Conservation (phyloP, 2,888 invertebrate genomes). For the Ryuthela nishihirai region DNA sequence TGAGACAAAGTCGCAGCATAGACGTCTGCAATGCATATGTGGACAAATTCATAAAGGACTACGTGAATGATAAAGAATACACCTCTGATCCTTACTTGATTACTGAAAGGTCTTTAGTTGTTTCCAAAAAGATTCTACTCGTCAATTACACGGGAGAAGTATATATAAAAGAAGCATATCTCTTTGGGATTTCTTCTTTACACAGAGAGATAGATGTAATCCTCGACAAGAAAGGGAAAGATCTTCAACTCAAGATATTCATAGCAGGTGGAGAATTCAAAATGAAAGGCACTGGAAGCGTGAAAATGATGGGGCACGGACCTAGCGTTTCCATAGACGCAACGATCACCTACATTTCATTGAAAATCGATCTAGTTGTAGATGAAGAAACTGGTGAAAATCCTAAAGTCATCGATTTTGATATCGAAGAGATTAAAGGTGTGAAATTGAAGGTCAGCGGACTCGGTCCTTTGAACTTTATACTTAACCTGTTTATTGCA, state of each 20-base stretch:
- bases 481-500: conserved; percentile 11
- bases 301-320: conserved; percentile 31
- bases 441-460: conserved; percentile 17
- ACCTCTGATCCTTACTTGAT: conserved; percentile 23
- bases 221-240: conserved; percentile 17
- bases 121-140: conserved; percentile 16
- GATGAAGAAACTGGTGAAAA: conserved; percentile 7
- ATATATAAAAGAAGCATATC: conserved; percentile 15
- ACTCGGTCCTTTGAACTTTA: conserved; percentile 19
- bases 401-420: conserved; percentile 27
- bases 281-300: conserved; percentile 24
- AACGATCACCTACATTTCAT: conserved; percentile 10
- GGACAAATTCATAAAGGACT: conserved; percentile 13
- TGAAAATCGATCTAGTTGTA: conserved; percentile 25
- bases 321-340: conserved; percentile 20
- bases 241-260: conserved; percentile 22
- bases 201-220: conserved; percentile 25
- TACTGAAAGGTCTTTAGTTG: conserved; percentile 14
- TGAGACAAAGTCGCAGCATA: no score
- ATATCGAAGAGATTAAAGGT: conserved; percentile 30
- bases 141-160: conserved; percentile 33
- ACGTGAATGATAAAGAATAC: conserved; percentile 22
- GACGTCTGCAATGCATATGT: conserved; percentile 25
- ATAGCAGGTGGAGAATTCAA: conserved; percentile 30
- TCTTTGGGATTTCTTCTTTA: conserved; percentile 20